Base-by-base conservation (phyloP, 64 coral and sea anemone species). In the Trachythela sp. region DNA sequence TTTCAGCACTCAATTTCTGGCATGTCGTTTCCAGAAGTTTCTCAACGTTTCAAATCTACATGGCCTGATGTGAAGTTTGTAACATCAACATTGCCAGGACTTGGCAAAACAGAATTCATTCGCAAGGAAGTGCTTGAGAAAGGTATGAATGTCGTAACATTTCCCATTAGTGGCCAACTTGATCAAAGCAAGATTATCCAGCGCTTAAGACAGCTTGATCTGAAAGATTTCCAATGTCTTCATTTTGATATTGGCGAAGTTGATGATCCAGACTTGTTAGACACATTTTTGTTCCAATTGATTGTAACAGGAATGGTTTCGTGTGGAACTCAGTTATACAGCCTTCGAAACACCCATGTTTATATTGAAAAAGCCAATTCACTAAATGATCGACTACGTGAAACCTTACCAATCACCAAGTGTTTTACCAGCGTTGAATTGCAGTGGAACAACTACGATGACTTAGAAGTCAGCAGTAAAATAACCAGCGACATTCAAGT, bases 351-450 rank as follows among this genome's bases (percentile, higher is more conserved):
- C 41, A 48, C 32, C 22, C 67, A 85, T 33, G 85, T 91, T 14
- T 91, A 85, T 24, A 86, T 91, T 24, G 89, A 91, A 84, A 50
- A 85, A 15, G 89, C 89, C 39, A 91, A 91, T 54, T 84, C 89
- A 36, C 67, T 86, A 15, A 48, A 84, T 59, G 77, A 88, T 27
- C 48, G 85, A 72, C 54, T 84, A n/a, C 71, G 60, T 22, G 85
- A 40, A 30, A 7, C 17, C 3, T 84, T 84, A 31, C 4, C 30
- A 22, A 22, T 31, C 20, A 22, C 30, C 3, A 68, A 68, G 30
- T 68, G 20, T 68, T 68, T 68, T 14, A 68, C 59, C 3, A 22
- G 59, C 59, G 14, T 8, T 5, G 20, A 68, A 4, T 22, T 68
- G 5, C 4, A 68, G 3, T 31, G 59, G 30, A 22, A n/a, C 3